Base-by-base conservation (phyloP, 2,888 invertebrate species). In the Penaeus monodon region DNA sequence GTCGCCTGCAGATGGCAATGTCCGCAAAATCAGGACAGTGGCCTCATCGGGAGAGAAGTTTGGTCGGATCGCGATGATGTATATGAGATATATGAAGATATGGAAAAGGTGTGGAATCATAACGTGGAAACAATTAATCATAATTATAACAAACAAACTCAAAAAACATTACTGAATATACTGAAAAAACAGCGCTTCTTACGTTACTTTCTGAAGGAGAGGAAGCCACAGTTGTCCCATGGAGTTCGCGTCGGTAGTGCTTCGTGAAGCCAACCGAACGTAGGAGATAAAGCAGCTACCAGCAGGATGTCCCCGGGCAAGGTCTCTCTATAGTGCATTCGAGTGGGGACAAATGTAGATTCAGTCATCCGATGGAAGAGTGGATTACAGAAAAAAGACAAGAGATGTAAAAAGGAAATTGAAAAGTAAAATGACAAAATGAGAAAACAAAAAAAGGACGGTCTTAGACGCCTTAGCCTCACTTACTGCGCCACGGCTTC, bases 221-320 rank as follows among this genome's bases (percentile, higher is more conserved):
- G 97, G 96, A 29, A 97, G 93, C 97, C 97, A 98, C 93, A 96
- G 95, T 92, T 97, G 97, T 90, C 97, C 95, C 90, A 98, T 93
- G 49, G n/a, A 99, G 93, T 93, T 98, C 97, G 90, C 95, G 93
- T 90, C 99, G 94, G 92, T 97, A 99, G 91, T 96, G 96, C 92
- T 98, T 98, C 0, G 98, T 98, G 92, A 99, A 99, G 92, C 98
- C 98, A 10, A 98, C 99, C n/a, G n/a, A 14, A 98, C 97, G 92
- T 99, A 99, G 0, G 98, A 98, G 91, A 99, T 97, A 92, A 98
- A 99, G 98, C 98, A 68, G 98, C 98, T 1, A 98, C 96, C 38
- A 98, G 93, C 4, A 99, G 94, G 44, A 98, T 96, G 92, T 99
- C 98, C 22, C 98, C 98, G 0, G 98, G 98, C 83, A 99, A 93